A percentile compares a stretch with the other conserved stretches of the same genome.
Evolutionary conservation across 2,888 invertebrate genomes (phyloP).

Genomic region (Eupithecia subfuscata): DNA sequence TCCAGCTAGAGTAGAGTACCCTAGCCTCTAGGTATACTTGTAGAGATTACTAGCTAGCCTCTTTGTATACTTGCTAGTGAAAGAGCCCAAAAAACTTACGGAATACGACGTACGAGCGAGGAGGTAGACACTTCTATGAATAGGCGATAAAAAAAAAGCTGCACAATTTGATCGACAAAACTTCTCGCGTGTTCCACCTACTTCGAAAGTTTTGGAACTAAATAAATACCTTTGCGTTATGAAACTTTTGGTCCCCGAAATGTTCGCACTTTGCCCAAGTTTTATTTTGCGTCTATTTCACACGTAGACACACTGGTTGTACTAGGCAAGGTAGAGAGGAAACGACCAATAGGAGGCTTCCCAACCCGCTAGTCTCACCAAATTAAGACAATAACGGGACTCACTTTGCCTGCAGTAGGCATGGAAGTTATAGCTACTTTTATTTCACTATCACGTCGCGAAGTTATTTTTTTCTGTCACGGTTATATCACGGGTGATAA

Average conservation of each 20-base stretch:
- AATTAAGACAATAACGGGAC: too few relatives aligned
- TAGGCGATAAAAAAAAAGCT: slow-evolving; percentile 1
- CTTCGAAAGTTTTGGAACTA: slow-evolving; percentile 52
- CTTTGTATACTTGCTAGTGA: neutral
- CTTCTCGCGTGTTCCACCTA: slow-evolving; percentile 50
- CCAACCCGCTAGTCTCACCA: too few relatives aligned
- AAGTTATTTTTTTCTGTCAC: too few relatives aligned
- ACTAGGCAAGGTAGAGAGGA: too few relatives aligned
- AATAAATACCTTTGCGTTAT: slow-evolving; percentile 55
- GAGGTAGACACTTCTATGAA: neutral
- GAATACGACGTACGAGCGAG: neutral
- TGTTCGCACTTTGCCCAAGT: slow-evolving; percentile 54
- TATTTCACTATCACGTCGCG: too few relatives aligned
- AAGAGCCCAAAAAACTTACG: neutral
- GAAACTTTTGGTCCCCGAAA: slow-evolving; percentile 61
- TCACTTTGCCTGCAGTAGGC: too few relatives aligned
- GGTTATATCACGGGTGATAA: too few relatives aligned
- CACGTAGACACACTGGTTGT: too few relatives aligned
- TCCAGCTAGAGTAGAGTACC: neutral
- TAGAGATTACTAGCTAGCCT: too few relatives aligned
- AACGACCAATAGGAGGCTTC: too few relatives aligned
- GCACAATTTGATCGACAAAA: slow-evolving; percentile 55
- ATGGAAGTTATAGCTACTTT: too few relatives aligned
- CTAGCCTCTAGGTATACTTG: neutral
- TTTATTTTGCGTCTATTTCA: slow-evolving; percentile 47